Evolutionary conservation across 2,888 invertebrate species (phyloP), one percentile per base, ranked within the genome.

Genomic region (Trichopoda pennipes): DNA sequence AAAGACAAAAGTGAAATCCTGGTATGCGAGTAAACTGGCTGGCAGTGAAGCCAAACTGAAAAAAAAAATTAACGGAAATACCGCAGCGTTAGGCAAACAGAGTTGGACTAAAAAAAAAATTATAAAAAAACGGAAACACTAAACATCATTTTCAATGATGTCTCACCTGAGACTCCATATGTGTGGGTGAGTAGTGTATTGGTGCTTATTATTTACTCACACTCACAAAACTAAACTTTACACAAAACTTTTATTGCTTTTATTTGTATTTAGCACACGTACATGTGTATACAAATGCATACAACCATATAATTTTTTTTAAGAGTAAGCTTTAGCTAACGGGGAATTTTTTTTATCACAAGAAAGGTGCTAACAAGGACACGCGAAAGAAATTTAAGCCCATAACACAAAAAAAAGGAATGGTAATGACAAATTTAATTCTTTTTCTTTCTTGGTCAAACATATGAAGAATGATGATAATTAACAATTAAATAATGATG

Each of bases 51-150:
- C 76, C 76, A 80, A 81, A 77, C 69, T 74, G 74, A 80, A 73
- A 74, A 44, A 73, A 80, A 76, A 80, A 72, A 70, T 49, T 53
- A 84, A 81, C 85, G 85, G 84, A 85, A 85, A 85, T 85, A 80
- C 85, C 82, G 82, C 84, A 85, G 82, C 81, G 83, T 78, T 68
- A 79, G 66, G 66, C 79, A 84, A 69, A 72, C 60, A 74, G 68
- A 23, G 42, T 55, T 38, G 28, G 49, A 28, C 68, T 38, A 68
- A 1, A 73, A 64, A 53, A 55, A 70, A 38, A 28, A 28, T 32
- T 8, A 60, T 14, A n/a, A 60, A 49, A 58, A 58, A 84, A 74
- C 79, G 81, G 80, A 80, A 82, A 77, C 77, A 82, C 66, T 70
- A 79, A 82, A 84, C 84, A 84, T 82, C 84, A 84, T 49, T 70